Percentiles rank a stretch among this genome's conserved stretches.
These are phyloP conservation scores for Strigamia transsilvanica DNA, from an alignment of 2,888 invertebrate genomes.

Conservation along the genomic window DNA sequence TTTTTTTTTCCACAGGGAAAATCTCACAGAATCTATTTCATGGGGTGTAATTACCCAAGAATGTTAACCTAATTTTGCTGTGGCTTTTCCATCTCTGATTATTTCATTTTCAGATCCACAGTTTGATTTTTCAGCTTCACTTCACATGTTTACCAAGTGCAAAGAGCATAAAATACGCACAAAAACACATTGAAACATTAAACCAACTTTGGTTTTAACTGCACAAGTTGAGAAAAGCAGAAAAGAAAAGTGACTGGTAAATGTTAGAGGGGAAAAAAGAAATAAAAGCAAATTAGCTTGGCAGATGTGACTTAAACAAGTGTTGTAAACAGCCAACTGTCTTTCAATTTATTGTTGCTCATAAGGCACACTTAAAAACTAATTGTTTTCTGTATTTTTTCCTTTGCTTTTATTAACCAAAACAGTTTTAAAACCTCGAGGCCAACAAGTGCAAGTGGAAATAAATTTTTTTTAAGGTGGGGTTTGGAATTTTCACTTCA, in stretches of 20 bases:
- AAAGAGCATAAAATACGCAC: neutral
- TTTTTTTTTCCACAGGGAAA: neutral
- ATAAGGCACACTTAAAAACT: neutral
- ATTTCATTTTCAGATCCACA: slow-evolving; percentile 34
- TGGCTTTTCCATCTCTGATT: neutral
- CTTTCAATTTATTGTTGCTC: too few species aligned
- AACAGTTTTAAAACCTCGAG: neutral
- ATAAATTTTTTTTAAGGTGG: neutral
- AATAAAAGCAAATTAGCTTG: neutral
- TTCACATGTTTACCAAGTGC: neutral
- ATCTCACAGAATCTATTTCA: neutral
- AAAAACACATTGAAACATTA: neutral
- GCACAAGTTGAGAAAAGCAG: neutral
- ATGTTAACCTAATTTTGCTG: slow-evolving; percentile 21
- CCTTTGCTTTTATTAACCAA: neutral
- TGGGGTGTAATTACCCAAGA: slow-evolving; percentile 18
- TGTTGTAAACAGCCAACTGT: too few species aligned
- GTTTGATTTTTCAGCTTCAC: slow-evolving; percentile 41
- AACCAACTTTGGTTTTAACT: neutral
- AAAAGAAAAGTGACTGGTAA: neutral
- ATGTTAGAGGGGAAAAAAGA: slow-evolving; percentile 12
- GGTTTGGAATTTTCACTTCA: slow-evolving; percentile 21
- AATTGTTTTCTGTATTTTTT: neutral
- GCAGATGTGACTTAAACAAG: neutral
- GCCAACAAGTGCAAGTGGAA: neutral